phyloP scores from a whole-genome alignment of 1,140 invertebrate species.

The Myzus persicae region DNA sequence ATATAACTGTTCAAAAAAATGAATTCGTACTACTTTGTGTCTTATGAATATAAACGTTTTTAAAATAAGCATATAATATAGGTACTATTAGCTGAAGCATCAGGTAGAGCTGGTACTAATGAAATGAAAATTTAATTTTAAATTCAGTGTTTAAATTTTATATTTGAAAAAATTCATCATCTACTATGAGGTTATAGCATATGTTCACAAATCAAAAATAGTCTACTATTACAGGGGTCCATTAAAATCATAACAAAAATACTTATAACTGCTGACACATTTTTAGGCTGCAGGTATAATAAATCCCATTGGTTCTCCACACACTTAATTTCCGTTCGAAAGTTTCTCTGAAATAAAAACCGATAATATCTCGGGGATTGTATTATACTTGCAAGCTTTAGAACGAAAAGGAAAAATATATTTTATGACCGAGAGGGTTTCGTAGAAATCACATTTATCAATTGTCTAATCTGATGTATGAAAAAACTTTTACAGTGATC shows the following conservation, averaged over 20 bases:
- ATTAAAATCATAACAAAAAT: background rate
- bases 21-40: background rate
- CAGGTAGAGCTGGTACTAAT: background rate
- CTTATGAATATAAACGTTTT: background rate
- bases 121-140: background rate
- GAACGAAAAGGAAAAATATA: background rate
- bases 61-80: background rate
- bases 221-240: background rate
- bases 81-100: background rate
- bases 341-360: background rate
- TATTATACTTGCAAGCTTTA: background rate
- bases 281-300: too few species aligned
- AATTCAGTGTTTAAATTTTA: background rate
- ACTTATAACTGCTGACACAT: background rate
- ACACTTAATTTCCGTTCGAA: background rate
- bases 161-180: background rate
- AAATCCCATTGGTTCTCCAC: background rate
- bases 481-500: slow-evolving; percentile 14
- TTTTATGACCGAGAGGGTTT: background rate
- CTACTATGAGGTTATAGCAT: background rate
- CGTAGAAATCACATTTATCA: slow-evolving; percentile 33
- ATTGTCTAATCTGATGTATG: slow-evolving; percentile 36
- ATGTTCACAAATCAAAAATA: background rate
- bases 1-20: background rate
- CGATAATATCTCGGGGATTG: background rate